These are phyloP conservation scores for Stenoptilia bipunctidactyla DNA, from an alignment of 2,888 invertebrate species.

Conservation along the genomic window DNA sequence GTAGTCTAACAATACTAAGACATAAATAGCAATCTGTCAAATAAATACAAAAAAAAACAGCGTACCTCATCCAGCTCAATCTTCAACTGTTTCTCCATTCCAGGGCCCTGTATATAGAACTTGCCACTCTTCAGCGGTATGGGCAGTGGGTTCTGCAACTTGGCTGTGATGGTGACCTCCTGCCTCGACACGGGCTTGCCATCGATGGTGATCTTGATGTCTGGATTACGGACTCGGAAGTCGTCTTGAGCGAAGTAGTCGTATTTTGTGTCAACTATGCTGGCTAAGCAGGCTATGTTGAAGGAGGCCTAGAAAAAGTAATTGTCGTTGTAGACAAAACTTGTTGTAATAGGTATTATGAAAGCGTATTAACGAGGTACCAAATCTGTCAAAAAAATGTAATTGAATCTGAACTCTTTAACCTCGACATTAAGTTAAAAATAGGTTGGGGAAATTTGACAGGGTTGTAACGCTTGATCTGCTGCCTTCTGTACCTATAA, in stretches of 20 bases:
- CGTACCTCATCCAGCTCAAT: slow-evolving; percentile 75
- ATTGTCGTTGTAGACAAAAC: too few relatives aligned
- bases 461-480: too few relatives aligned
- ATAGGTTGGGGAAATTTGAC: too few relatives aligned
- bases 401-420: too few relatives aligned
- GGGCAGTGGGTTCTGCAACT: slow-evolving; percentile 86
- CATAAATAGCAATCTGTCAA: background rate
- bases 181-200: slow-evolving; percentile 64
- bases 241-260: slow-evolving; percentile 93
- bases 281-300: slow-evolving; percentile 84
- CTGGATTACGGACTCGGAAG: slow-evolving; percentile 90
- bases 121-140: slow-evolving; percentile 80
- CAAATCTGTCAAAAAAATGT: too few relatives aligned
- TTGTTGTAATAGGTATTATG: too few relatives aligned
- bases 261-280: slow-evolving; percentile 83
- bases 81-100: slow-evolving; percentile 80
- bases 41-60: background rate
- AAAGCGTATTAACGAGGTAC: too few relatives aligned
- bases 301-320: slow-evolving; percentile 73
- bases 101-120: slow-evolving; percentile 87
- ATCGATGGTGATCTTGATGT: slow-evolving; percentile 81
- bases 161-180: slow-evolving; percentile 73
- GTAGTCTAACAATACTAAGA: too few relatives aligned
- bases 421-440: too few relatives aligned
- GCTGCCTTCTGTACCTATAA: too few relatives aligned